These are phyloP conservation scores for Andricus grossulariae DNA, from an alignment of 1,140 invertebrate genomes.

Conservation along the genomic window DNA sequence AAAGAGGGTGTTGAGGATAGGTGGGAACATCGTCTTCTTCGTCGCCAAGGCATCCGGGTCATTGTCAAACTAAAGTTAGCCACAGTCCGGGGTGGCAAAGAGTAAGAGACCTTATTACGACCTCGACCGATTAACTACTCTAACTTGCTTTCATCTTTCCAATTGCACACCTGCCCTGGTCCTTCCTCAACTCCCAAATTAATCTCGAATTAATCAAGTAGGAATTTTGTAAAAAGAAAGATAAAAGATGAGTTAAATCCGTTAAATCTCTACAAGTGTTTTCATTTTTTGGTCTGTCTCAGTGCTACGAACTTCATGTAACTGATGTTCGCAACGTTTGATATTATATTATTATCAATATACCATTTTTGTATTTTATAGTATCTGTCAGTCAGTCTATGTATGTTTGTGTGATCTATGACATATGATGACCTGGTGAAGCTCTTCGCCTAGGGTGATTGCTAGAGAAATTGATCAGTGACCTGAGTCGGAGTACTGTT, in stretches of 20 bases:
- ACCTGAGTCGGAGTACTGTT: too few relatives aligned
- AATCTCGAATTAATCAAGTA: not conserved
- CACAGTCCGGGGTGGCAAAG: slow-evolving; percentile 45
- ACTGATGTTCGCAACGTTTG: too few relatives aligned
- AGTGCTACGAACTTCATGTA: too few relatives aligned
- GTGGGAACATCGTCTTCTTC: slow-evolving; percentile 36
- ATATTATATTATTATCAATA: too few relatives aligned
- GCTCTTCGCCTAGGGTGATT: too few relatives aligned
- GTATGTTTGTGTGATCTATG: too few relatives aligned
- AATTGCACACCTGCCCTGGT: not conserved
- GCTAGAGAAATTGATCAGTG: too few relatives aligned
- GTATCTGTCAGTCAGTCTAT: too few relatives aligned
- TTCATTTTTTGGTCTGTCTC: not conserved
- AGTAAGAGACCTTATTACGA: slow-evolving; percentile 51
- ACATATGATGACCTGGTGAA: too few relatives aligned
- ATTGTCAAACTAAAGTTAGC: slow-evolving; percentile 72
- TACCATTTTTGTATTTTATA: too few relatives aligned
- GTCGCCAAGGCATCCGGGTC: slow-evolving; percentile 67
- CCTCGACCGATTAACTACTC: slow-evolving; percentile 54
- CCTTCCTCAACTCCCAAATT: not conserved
- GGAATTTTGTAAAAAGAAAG: not conserved
- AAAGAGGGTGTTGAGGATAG: slow-evolving; percentile 39
- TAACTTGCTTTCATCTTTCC: slow-evolving; percentile 40
- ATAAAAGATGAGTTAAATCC: not conserved
- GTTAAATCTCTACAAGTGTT: not conserved